Base-by-base conservation (phyloP, 92 coral and sea anemone species). In the Zoanthus sociatus region DNA sequence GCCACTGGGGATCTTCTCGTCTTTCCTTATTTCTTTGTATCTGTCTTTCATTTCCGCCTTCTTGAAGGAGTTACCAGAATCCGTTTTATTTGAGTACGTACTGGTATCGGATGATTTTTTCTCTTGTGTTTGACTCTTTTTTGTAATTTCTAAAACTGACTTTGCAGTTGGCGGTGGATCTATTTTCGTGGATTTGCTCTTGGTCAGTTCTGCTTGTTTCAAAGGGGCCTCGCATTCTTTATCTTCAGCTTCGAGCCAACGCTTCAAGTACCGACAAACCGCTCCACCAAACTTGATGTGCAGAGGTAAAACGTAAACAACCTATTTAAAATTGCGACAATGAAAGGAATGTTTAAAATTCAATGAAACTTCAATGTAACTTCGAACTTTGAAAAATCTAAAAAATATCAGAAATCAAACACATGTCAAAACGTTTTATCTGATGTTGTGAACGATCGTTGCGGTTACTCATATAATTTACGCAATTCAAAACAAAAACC, bases 221-320 rank as follows among this genome's bases (percentile, higher is more conserved):
- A 63, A 33, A 21, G 82, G 82, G 2, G 71, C 10, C 37, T 68
- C 82, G 4, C 26, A 54, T 26, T 87, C 73, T 1, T 81, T 90
- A 33, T 94, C 93, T 4, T 89, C 96, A 18, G 97, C 91, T 47
- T 97, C 98, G 20, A 97, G 79, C 99, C 99, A 97, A 7, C 93
- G 95, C 87, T 95, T 93, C 15, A 97, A 92, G 87, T 97, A 97
- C 61, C 98, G 94, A 76, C 98, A 95, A 47, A 97, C 32, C 0
- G 99, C 78, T 48, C 98, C 99, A 32, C 96, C 99, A 71, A 97
- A 97, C 79, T 93, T 95, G 42, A 95, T 89, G 64, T 95, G 95
- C 54, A 97, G 90, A n/a, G 98, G 98, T 6, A 95, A 79, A 20
- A 89, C 78, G 73, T 90, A 93, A 45, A 93, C 79, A n/a, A 90